These are phyloP conservation scores for Aphyosemion australe DNA, from an alignment of 2,113 vertebrate genomes.

Conservation along the genomic window DNA sequence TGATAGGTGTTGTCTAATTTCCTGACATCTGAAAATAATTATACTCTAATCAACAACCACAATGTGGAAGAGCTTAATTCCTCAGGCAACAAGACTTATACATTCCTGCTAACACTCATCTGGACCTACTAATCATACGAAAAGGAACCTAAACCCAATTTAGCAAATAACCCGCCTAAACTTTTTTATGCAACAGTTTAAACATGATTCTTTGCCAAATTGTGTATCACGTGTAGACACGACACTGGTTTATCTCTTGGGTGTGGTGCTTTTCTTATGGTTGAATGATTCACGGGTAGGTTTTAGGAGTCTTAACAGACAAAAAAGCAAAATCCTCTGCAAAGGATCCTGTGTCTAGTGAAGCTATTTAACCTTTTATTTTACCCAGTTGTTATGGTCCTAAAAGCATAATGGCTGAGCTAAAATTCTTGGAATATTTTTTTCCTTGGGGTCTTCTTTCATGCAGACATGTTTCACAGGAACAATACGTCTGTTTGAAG, in stretches of 20 bases:
- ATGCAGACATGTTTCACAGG: not conserved
- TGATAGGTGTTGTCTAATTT: too few species aligned
- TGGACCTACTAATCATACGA: too few species aligned
- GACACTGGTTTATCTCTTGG: not conserved
- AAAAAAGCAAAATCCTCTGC: not conserved
- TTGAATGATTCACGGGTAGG: not conserved
- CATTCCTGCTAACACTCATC: too few species aligned
- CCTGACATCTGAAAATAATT: too few species aligned
- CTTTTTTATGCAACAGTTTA: not conserved
- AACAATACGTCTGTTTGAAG: conserved; percentile 2
- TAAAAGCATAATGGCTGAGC: too few species aligned
- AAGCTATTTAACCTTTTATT: not conserved
- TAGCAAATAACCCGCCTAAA: not conserved
- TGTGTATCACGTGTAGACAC: not conserved
- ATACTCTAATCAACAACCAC: too few species aligned
- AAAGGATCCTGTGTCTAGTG: not conserved
- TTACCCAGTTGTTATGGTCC: too few species aligned
- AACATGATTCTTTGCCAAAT: not conserved
- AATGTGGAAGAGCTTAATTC: too few species aligned
- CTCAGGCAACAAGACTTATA: too few species aligned
- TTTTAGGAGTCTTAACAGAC: not conserved
- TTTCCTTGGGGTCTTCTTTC: too few species aligned
- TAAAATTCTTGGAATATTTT: too few species aligned
- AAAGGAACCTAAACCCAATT: too few species aligned
- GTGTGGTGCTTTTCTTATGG: not conserved